Evolutionary conservation across 2,888 invertebrate genomes (phyloP), one percentile per base, ranked within the genome.

Genomic region (Cinara cedri): DNA sequence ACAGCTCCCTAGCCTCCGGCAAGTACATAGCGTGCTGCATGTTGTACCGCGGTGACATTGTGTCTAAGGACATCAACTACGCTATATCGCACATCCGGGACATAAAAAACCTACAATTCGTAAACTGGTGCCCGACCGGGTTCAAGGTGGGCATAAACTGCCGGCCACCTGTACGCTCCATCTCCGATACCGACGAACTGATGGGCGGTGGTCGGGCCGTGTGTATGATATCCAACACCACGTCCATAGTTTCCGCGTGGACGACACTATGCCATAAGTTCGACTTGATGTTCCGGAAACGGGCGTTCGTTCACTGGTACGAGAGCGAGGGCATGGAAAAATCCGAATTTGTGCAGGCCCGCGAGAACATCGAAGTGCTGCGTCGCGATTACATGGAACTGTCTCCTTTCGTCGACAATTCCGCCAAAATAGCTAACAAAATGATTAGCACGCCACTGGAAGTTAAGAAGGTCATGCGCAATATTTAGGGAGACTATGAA

Each of bases 71-170:
- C 85, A 94, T 96, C 10, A 96, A 96, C 85, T 91, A 90, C 0
- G 92, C 93, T 16, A 93, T 94, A 76, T 92, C 92, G 0, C 89
- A 89, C 72, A 92, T 94, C 88, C 94, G 94, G 86, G 89, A 90
- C 0, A 87, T 87, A 83, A 84, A 87, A 81, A 89, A 89, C 71
- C 93, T 97, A 76, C 90, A 93, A 82, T 97, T 97, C 84, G 96
- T 96, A n/a, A 95, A 96, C 85, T 96, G 95, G 95, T 94, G 95
- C 85, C 96, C 96, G 2, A 96, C 96, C 10, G 96, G 96, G 9
- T 82, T 82, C 68, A 78, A 78, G 42, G 60, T 78, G 60, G 78
- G 78, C 34, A 90, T 91, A 83, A 90, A 91, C 83, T 89, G 89
- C 72, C 93, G 94, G 86, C 91, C 93, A 24, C 95, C 96, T 3